Evolutionary conservation across 1,140 invertebrate genomes (phyloP).

Genomic region (Dendrolimus kikuchii): DNA sequence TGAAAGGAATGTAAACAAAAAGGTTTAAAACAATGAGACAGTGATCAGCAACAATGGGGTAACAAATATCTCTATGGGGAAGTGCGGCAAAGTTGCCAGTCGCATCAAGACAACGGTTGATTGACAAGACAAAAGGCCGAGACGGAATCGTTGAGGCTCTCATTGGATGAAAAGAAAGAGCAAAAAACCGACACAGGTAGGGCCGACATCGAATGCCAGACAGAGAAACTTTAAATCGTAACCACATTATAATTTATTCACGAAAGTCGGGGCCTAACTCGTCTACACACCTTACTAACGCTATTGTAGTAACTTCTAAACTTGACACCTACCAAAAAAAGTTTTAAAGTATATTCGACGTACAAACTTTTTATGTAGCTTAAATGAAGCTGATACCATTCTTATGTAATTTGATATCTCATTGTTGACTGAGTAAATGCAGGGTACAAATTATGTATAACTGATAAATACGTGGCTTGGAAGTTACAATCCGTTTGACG

Average conservation of each 20-base stretch:
- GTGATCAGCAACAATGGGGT: conserved; percentile 57
- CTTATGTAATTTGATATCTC: too few relatives aligned
- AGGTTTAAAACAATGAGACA: conserved; percentile 54
- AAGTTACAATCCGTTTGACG: too few relatives aligned
- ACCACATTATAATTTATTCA: conserved; percentile 39
- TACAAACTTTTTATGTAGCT: too few relatives aligned
- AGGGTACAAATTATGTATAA: too few relatives aligned
- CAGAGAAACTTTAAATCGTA: conserved; percentile 29
- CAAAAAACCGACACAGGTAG: conserved; percentile 39
- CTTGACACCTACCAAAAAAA: too few relatives aligned
- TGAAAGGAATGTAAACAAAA: conserved; percentile 51
- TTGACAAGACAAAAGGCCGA: conserved; percentile 59
- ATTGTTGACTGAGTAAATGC: too few relatives aligned
- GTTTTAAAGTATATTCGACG: too few relatives aligned
- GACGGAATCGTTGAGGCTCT: conserved; percentile 44
- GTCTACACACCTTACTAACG: too few relatives aligned
- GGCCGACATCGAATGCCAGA: neutral
- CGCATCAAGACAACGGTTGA: conserved; percentile 33
- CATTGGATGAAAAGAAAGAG: conserved; percentile 45
- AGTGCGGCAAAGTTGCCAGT: conserved; percentile 33
- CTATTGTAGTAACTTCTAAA: too few relatives aligned
- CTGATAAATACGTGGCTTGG: too few relatives aligned
- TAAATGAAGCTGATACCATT: too few relatives aligned
- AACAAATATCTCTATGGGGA: conserved; percentile 58
- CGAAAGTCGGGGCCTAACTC: conserved; percentile 25